Conservation (phyloP, 2,113 vertebrate species). For the Coreoperca whiteheadi region DNA sequence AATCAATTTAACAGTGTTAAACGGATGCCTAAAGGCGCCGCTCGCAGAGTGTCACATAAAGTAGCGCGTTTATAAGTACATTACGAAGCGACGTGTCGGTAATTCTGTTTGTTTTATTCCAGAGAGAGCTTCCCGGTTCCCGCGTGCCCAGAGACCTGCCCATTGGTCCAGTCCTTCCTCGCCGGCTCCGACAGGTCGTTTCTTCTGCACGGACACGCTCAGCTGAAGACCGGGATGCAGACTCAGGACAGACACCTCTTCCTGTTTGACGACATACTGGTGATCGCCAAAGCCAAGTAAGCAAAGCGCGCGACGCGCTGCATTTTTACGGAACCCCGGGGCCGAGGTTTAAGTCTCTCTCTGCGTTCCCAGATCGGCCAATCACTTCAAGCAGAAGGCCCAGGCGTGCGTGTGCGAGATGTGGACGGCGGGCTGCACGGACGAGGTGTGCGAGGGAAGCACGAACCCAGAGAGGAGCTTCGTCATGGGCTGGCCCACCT, state of each 20-base stretch:
- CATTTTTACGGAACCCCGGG: too few species aligned
- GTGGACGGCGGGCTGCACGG: constrained; percentile 93
- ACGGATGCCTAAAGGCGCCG: too few species aligned
- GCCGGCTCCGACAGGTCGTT: constrained; percentile 56
- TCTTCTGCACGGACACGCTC: constrained; percentile 75
- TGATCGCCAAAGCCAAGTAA: constrained; percentile 81
- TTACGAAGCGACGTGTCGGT: too few species aligned
- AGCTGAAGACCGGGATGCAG: constrained; percentile 81
- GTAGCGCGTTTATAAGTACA: too few species aligned
- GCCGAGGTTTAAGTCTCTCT: too few species aligned
- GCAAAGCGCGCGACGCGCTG: too few species aligned
- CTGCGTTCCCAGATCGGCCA: constrained; percentile 68
- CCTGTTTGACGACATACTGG: constrained; percentile 77
- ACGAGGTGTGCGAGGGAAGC: constrained; percentile 95
- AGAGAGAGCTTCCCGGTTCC: constrained; percentile 77
- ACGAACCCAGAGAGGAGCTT: constrained; percentile 89
- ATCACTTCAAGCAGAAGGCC: constrained; percentile 91
- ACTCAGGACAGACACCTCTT: constrained; percentile 82
- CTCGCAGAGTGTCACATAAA: too few species aligned
- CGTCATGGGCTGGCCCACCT: constrained; percentile 96
- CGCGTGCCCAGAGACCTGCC: constrained; percentile 67
- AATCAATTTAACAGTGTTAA: too few species aligned
- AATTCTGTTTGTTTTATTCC: constrained; percentile 7
- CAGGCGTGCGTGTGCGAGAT: constrained; percentile 89
- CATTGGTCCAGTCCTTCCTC: constrained; percentile 75